Evolutionary conservation across 2,797 vertebrate species (phyloP), one percentile per base, ranked within the genome.

Genomic region (Hafferia zeledoni): DNA sequence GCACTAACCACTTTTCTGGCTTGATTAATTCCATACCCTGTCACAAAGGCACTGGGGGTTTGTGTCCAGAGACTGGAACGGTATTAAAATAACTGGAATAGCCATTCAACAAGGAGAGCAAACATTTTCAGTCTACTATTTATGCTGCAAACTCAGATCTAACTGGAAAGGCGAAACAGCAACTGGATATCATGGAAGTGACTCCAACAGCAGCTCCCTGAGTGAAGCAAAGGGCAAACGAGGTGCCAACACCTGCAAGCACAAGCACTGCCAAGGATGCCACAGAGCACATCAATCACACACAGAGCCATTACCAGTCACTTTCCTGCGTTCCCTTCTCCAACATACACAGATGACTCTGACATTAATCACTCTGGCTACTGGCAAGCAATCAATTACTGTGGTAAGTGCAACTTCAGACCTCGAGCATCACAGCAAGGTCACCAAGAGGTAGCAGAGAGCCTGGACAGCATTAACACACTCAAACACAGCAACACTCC

Each of bases 371-470:
- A 94, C 72, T 76, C 67, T 59, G 59, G 78, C 74, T 79, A 79
- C 89, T 19, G 87, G 83, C 47, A 43, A 90, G 81, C 81, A 84
- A 94, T 93, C 92, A 93, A 87, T 89, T 92, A 87, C 68, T 60
- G 67, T 41, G 44, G 20, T 56, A 92, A 95, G 71, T 27, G 82
- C 82, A 92, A 92, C 87, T 92, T 85, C 79, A 90, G 91, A 91
- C 69, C 75, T 87, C 65, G 67, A 80, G 43, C 55, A 82, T 91
- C 86, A 91, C 83, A 94, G 87, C 85, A 95, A 94, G 93, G 90
- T 95, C 94, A 95, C 47, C 59, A 82, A 86, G 67, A 93, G 85
- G 88, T 79, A 81, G 83, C 61, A 89, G 60, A 85, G 41, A 80
- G 79, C 65, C 76, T 71, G 68, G 71, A 83, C 94, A 91, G 64